These are phyloP conservation scores for Venturia canescens DNA, from an alignment of 1,140 invertebrate genomes.

Conservation along the genomic window DNA sequence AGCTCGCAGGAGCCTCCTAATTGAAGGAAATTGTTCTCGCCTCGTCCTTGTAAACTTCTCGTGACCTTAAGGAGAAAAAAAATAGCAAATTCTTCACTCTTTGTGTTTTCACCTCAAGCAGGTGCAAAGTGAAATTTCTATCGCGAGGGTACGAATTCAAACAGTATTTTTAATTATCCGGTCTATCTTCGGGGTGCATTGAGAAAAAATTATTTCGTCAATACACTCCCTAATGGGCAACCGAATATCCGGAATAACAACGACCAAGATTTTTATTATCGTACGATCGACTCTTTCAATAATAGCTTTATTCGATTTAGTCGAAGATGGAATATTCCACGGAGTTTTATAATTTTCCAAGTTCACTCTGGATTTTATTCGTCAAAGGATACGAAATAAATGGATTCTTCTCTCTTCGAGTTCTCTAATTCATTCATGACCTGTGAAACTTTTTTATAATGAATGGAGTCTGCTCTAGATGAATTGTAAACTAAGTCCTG, in stretches of 20 bases:
- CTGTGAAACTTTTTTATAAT: neutral
- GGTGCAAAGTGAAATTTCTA: neutral
- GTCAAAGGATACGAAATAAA: neutral
- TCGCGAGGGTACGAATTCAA: too few relatives aligned
- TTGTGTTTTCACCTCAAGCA: neutral
- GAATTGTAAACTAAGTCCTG: neutral
- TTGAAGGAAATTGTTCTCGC: conserved; percentile 3
- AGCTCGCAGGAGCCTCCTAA: neutral
- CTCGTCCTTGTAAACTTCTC: neutral
- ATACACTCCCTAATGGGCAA: too few relatives aligned
- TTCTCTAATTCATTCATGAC: conserved; percentile 1
- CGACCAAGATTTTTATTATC: neutral
- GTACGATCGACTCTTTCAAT: neutral
- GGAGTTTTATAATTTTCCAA: neutral
- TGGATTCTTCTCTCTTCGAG: neutral
- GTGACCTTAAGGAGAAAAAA: neutral
- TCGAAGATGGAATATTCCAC: neutral
- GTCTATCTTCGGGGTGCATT: too few relatives aligned
- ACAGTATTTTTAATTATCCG: too few relatives aligned
- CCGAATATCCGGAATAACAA: neutral
- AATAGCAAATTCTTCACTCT: too few relatives aligned
- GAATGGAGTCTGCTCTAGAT: neutral
- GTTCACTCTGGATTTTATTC: neutral
- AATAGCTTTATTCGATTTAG: neutral
- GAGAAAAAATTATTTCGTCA: too few relatives aligned